phyloP scores from a whole-genome alignment of 30 jellyfish, hydroid and myxozoan species.

The Cassiopea andromeda region DNA sequence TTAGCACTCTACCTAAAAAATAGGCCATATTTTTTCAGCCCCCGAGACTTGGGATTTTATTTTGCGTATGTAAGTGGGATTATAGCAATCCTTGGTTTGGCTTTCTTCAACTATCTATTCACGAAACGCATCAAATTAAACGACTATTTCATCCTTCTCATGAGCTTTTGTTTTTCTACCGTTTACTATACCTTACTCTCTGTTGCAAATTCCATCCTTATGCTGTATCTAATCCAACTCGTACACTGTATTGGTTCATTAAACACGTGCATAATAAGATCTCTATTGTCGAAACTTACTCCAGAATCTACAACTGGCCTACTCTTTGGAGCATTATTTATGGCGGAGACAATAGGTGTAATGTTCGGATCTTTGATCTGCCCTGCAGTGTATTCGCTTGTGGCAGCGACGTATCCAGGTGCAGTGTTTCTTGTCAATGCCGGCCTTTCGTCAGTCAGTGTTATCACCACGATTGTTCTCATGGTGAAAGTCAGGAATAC shows the following conservation, averaged over 20 bases:
- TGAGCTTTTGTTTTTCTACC: neutral
- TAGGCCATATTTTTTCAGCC: slow-evolving; percentile 7
- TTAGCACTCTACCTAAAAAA: slow-evolving; percentile 1
- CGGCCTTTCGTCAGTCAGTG: neutral
- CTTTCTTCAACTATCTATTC: slow-evolving; percentile 1
- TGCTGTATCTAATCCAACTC: slow-evolving; percentile 10
- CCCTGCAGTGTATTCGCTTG: neutral
- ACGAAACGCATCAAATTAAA: neutral
- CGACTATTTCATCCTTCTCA: neutral
- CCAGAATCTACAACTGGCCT: slow-evolving; percentile 13
- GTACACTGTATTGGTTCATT: neutral
- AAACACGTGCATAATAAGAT: neutral
- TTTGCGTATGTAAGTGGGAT: slow-evolving; percentile 13
- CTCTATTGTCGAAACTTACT: neutral
- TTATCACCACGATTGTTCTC: neutral
- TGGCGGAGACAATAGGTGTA: slow-evolving; percentile 8
- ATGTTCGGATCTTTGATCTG: slow-evolving; percentile 3
- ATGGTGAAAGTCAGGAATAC: neutral
- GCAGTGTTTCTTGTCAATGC: slow-evolving; percentile 18
- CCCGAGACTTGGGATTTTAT: neutral
- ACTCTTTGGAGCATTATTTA: slow-evolving; percentile 1
- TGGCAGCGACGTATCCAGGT: slow-evolving; percentile 13
- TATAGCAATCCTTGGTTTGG: slow-evolving; percentile 1
- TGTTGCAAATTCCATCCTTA: neutral
- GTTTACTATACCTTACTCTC: slow-evolving; percentile 3